These are phyloP conservation scores for Himalopsyche japonica DNA, from an alignment of 2,888 invertebrate species.

Conservation along the genomic window DNA sequence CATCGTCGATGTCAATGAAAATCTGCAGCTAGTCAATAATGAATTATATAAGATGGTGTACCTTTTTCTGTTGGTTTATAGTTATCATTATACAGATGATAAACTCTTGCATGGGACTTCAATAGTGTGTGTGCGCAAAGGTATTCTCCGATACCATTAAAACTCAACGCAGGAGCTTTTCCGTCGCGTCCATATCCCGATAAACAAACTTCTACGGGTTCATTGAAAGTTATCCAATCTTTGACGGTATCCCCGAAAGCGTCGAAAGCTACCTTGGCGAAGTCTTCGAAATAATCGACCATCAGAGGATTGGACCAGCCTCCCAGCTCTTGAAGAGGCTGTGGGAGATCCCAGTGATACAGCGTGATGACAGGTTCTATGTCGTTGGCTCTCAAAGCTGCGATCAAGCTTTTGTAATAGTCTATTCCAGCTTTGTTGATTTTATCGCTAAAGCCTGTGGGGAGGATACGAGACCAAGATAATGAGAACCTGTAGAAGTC, in stretches of 20 bases:
- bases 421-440: conserved; percentile 56
- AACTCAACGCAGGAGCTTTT: conserved; percentile 44
- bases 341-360: conserved; percentile 52
- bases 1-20: too few relatives aligned
- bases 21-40: too few relatives aligned
- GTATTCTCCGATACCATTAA: conserved; percentile 49
- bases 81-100: conserved; percentile 44
- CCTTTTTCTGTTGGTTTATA: conserved; percentile 44
- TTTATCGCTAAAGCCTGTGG: conserved; percentile 55
- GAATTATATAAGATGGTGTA: neutral
- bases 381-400: conserved; percentile 55
- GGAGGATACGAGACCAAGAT: conserved; percentile 61
- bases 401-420: conserved; percentile 60
- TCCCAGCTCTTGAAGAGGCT: conserved; percentile 50
- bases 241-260: conserved; percentile 51
- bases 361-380: conserved; percentile 59
- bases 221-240: conserved; percentile 57
- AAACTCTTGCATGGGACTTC: conserved; percentile 53
- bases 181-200: conserved; percentile 47
- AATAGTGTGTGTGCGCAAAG: conserved; percentile 49
- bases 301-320: conserved; percentile 49
- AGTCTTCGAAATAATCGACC: conserved; percentile 48
- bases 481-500: conserved; percentile 54
- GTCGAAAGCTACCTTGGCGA: conserved; percentile 46
- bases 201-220: conserved; percentile 46